Evolutionary conservation across 1,140 invertebrate species (phyloP).

Genomic region (Muscidifurax raptorellus): DNA sequence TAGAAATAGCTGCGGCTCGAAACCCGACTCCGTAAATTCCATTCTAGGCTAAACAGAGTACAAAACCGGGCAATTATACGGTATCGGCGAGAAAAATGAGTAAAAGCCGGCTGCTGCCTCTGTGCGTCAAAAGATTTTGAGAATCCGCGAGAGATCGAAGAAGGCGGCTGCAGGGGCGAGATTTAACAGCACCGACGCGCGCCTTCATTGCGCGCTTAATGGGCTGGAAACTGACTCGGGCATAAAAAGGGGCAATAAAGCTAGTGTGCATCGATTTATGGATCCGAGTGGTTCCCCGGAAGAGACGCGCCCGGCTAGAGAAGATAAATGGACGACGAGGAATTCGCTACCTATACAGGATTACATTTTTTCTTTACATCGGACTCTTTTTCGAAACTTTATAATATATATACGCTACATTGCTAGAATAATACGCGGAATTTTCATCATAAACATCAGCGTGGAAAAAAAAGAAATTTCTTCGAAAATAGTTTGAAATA

Average conservation of each 20-base stretch:
- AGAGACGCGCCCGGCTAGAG: slow-evolving; percentile 16
- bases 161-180: slow-evolving; percentile 21
- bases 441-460: neutral
- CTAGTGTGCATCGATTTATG: slow-evolving; percentile 53
- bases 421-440: neutral
- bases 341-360: neutral
- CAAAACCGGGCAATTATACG: no score
- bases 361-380: slow-evolving; percentile 6
- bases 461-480: neutral
- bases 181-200: slow-evolving; percentile 41
- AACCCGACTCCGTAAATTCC: neutral
- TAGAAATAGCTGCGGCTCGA: neutral
- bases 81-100: neutral
- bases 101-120: no score
- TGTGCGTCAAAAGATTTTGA: slow-evolving; percentile 37
- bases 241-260: slow-evolving; percentile 53
- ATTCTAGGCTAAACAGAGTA: no score
- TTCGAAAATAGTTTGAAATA: neutral
- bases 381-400: neutral
- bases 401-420: neutral
- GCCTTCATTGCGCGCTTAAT: slow-evolving; percentile 50
- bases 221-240: slow-evolving; percentile 44
- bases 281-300: slow-evolving; percentile 36
- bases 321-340: slow-evolving; percentile 28
- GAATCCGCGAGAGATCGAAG: slow-evolving; percentile 21